A percentile compares a stretch with the other conserved stretches of the same genome.
Conservation (phyloP, 2,113 vertebrate genomes). For the Cephalopholis sonnerati region DNA sequence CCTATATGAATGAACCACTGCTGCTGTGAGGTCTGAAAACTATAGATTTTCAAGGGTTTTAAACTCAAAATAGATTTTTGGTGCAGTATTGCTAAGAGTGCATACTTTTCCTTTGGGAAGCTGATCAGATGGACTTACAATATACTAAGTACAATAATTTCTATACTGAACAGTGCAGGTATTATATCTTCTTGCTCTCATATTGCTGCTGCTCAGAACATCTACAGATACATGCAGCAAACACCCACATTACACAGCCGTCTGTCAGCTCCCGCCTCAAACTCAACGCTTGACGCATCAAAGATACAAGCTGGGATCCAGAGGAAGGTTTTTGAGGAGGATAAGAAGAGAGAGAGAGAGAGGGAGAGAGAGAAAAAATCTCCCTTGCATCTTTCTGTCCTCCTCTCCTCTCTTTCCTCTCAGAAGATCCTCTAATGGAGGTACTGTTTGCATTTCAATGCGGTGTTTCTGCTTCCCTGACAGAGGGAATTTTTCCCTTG, state of each 20-base stretch:
- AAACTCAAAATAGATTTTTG: conserved; percentile 1
- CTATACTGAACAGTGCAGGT: not conserved
- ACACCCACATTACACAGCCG: conserved; percentile 46
- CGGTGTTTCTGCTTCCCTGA: conserved; percentile 71
- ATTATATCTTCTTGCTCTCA: conserved; percentile 23
- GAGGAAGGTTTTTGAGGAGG: conserved; percentile 52
- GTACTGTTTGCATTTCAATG: conserved; percentile 83
- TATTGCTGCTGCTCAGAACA: conserved; percentile 24
- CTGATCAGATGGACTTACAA: conserved; percentile 35
- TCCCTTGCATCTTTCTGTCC: conserved; percentile 58
- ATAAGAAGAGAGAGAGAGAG: conserved; percentile 45
- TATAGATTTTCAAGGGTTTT: not conserved
- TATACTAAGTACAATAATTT: not conserved
- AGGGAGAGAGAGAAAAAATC: conserved; percentile 35
- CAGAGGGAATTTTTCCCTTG: conserved; percentile 62
- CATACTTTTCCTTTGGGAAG: not conserved
- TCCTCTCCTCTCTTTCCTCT: conserved; percentile 55
- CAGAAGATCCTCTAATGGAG: conserved; percentile 75
- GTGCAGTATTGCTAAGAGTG: not conserved
- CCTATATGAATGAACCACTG: not conserved
- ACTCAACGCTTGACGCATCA: conserved; percentile 45
- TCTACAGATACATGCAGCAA: conserved; percentile 43
- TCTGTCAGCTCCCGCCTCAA: conserved; percentile 48
- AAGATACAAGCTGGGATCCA: conserved; percentile 52
- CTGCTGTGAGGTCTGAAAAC: not conserved